A percentile compares a stretch with the other conserved stretches of the same genome.
Conservation (phyloP, 1,140 invertebrate species). For the Drosophila sproati region DNA sequence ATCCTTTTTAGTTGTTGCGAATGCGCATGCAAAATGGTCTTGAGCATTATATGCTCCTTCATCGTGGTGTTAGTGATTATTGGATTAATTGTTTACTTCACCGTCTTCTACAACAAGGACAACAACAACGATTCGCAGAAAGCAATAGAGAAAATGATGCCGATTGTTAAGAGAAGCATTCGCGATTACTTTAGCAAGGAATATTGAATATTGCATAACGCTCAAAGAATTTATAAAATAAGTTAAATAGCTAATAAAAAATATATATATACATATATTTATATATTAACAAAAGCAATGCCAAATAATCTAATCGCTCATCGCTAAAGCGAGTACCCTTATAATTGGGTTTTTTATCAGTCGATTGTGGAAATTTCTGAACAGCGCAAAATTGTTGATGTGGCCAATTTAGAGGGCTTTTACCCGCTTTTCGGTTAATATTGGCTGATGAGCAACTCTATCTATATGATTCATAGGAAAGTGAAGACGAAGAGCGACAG, state of each 20-base stretch:
- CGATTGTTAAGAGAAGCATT: slow-evolving; percentile 63
- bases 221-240: slow-evolving; percentile 64
- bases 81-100: slow-evolving; percentile 78
- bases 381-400: slow-evolving; percentile 42
- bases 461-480: slow-evolving; percentile 31
- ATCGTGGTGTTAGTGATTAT: slow-evolving; percentile 66
- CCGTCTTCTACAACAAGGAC: slow-evolving; percentile 71
- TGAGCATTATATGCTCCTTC: slow-evolving; percentile 68
- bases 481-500: neutral
- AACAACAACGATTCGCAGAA: slow-evolving; percentile 36
- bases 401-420: slow-evolving; percentile 39
- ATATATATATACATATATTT: slow-evolving; percentile 4
- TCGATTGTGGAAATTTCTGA: slow-evolving; percentile 42
- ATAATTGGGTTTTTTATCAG: slow-evolving; percentile 64
- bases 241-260: slow-evolving; percentile 36
- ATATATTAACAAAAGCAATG: slow-evolving; percentile 17
- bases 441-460: slow-evolving; percentile 17
- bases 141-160: slow-evolving; percentile 42
- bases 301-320: slow-evolving; percentile 46
- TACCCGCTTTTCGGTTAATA: slow-evolving; percentile 4
- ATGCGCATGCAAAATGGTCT: slow-evolving; percentile 76
- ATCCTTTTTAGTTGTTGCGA: slow-evolving; percentile 65
- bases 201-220: slow-evolving; percentile 30
- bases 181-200: slow-evolving; percentile 69
- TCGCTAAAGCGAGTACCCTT: neutral